These are phyloP conservation scores for Raillietiella orientalis DNA, from an alignment of 2,888 invertebrate species.

Conservation along the genomic window DNA sequence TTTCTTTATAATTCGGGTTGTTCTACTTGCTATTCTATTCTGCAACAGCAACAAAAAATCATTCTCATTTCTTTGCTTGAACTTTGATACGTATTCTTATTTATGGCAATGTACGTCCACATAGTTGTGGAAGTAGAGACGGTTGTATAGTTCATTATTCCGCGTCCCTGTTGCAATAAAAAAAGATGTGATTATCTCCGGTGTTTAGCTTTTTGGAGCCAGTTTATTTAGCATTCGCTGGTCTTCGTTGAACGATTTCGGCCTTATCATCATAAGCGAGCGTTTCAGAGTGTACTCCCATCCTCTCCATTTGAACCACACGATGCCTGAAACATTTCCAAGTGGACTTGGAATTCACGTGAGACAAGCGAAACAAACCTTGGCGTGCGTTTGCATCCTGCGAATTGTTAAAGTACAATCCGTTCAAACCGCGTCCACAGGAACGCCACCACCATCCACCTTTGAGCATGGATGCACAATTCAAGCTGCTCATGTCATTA, in stretches of 20 bases:
- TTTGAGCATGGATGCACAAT: slow-evolving; percentile 72
- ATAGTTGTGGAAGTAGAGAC: too few relatives aligned
- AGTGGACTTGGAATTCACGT: not conserved
- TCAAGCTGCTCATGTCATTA: slow-evolving; percentile 59
- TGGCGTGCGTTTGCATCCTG: slow-evolving; percentile 57
- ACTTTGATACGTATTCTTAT: too few relatives aligned
- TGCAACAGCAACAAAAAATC: too few relatives aligned
- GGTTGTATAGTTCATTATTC: too few relatives aligned
- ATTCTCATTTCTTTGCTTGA: too few relatives aligned
- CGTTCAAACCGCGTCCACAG: slow-evolving; percentile 60
- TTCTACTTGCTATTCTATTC: too few relatives aligned
- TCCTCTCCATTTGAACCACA: slow-evolving; percentile 82
- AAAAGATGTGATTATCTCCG: too few relatives aligned
- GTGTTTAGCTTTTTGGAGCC: too few relatives aligned
- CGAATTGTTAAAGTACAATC: slow-evolving; percentile 51
- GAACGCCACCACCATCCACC: slow-evolving; percentile 92
- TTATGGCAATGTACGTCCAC: too few relatives aligned
- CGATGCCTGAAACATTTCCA: slow-evolving; percentile 27
- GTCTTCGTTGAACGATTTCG: slow-evolving; percentile 12
- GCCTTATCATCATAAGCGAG: slow-evolving; percentile 72
- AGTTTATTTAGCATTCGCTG: too few relatives aligned
- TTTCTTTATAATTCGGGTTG: too few relatives aligned
- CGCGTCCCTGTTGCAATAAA: too few relatives aligned
- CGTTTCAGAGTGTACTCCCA: slow-evolving; percentile 75
- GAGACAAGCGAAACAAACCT: slow-evolving; percentile 19